A percentile compares a stretch with the other conserved stretches of the same genome.
Conservation (phyloP, 2,888 invertebrate genomes). For the Sycophila texana region DNA sequence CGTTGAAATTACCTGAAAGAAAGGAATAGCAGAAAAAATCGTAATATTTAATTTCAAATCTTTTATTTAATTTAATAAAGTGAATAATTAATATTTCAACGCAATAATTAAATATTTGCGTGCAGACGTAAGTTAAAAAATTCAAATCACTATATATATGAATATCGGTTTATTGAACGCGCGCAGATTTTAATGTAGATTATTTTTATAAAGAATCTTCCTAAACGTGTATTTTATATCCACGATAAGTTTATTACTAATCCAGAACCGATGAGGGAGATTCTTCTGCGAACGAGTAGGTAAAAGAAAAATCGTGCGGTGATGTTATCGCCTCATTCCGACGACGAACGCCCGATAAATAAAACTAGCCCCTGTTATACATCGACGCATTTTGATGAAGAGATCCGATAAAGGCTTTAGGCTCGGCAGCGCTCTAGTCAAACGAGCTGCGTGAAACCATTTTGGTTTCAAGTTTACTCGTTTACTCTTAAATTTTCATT, state of each 20-base stretch:
- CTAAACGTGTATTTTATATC: slow-evolving; percentile 7
- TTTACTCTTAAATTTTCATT: background rate
- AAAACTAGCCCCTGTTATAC: slow-evolving; percentile 37
- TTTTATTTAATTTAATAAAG: too few relatives aligned
- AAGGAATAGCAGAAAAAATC: too few relatives aligned
- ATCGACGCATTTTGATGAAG: slow-evolving; percentile 37
- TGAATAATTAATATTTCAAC: too few relatives aligned
- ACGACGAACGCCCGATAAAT: slow-evolving; percentile 38
- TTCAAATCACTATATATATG: too few relatives aligned
- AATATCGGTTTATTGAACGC: too few relatives aligned
- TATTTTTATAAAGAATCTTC: too few relatives aligned
- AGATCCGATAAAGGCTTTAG: slow-evolving; percentile 26
- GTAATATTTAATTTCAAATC: too few relatives aligned
- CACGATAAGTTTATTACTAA: slow-evolving; percentile 30
- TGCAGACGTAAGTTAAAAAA: too few relatives aligned
- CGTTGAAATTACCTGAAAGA: too few relatives aligned
- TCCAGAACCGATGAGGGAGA: slow-evolving; percentile 15
- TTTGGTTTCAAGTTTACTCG: background rate
- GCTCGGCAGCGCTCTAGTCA: background rate
- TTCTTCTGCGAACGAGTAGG: slow-evolving; percentile 7
- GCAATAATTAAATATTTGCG: too few relatives aligned
- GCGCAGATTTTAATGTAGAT: too few relatives aligned
- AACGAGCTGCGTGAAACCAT: slow-evolving; percentile 7
- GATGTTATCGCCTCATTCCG: slow-evolving; percentile 28
- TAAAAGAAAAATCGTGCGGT: slow-evolving; percentile 5